A percentile compares a stretch with the other conserved stretches of the same genome.
Conservation (phyloP, 2,113 vertebrate genomes). For the Glareola pratincola region DNA sequence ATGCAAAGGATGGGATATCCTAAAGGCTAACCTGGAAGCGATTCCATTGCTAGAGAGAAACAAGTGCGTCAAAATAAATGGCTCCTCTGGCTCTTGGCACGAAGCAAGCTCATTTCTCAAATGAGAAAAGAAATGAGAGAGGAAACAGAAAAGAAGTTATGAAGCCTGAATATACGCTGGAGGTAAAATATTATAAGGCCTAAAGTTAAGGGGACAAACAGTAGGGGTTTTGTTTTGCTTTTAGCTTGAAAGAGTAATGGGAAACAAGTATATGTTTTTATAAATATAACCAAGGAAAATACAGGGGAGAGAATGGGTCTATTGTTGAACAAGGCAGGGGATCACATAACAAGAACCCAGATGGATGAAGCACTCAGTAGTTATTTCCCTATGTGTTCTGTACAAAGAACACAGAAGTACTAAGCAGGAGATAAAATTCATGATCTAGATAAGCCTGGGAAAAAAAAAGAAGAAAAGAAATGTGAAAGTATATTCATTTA, state of each 20-base stretch:
- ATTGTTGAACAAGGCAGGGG: constrained; percentile 40
- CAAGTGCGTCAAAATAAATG: constrained; percentile 20
- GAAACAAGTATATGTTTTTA: constrained; percentile 49
- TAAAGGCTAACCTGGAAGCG: neutral
- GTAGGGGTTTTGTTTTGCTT: constrained; percentile 25
- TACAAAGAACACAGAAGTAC: neutral
- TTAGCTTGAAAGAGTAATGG: constrained; percentile 37
- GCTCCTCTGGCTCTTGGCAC: neutral
- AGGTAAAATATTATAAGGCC: constrained; percentile 34
- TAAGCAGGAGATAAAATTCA: neutral
- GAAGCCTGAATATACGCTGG: neutral
- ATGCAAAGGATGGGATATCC: neutral
- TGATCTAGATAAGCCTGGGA: neutral
- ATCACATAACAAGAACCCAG: constrained; percentile 46
- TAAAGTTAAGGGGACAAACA: constrained; percentile 25
- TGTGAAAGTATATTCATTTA: neutral
- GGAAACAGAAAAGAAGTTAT: constrained; percentile 1
- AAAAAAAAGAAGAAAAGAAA: neutral
- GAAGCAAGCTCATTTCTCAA: neutral
- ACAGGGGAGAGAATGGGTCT: constrained; percentile 13
- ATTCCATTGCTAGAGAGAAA: constrained; percentile 2
- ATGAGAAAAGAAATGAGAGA: neutral
- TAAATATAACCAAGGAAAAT: constrained; percentile 50
- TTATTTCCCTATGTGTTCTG: constrained; percentile 11
- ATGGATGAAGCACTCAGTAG: neutral